Conservation (phyloP, 2,888 invertebrate genomes). For the Lampropteryx suffumata region DNA sequence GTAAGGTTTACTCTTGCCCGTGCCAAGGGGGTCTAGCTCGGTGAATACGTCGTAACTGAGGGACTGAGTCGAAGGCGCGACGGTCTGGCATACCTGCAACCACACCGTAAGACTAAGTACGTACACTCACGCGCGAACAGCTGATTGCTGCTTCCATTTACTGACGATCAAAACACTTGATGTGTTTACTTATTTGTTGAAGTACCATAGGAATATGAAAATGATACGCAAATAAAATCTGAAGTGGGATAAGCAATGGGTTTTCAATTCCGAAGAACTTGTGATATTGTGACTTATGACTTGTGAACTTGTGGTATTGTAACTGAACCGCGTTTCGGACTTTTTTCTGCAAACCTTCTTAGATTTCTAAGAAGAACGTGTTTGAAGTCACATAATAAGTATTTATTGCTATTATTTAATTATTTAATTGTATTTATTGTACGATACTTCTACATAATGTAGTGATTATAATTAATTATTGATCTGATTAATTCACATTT, state of each 20-base stretch:
- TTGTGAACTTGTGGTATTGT: too few species aligned
- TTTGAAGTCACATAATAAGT: too few species aligned
- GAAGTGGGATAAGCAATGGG: slow-evolving; percentile 12
- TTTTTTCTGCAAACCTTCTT: too few species aligned
- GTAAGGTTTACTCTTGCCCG: slow-evolving; percentile 95
- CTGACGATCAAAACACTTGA: neutral
- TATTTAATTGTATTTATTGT: too few species aligned
- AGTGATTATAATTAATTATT: neutral
- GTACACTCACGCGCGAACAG: slow-evolving; percentile 14
- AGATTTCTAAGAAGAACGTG: too few species aligned
- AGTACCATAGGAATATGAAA: neutral
- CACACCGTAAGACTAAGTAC: slow-evolving; percentile 57
- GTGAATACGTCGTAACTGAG: slow-evolving; percentile 92
- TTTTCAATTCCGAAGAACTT: neutral
- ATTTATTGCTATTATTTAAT: too few species aligned
- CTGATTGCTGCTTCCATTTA: slow-evolving; percentile 13
- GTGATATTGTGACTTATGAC: too few species aligned
- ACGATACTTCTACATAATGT: too few species aligned
- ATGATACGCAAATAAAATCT: slow-evolving; percentile 15
- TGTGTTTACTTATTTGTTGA: neutral
- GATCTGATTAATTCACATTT: neutral
- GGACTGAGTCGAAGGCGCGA: slow-evolving; percentile 62
- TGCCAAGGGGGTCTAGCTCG: slow-evolving; percentile 96
- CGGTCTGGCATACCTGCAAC: slow-evolving; percentile 73
- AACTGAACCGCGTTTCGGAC: too few species aligned